phyloP scores from a whole-genome alignment of 1,140 invertebrate genomes.

The Brachionus koreanus region DNA sequence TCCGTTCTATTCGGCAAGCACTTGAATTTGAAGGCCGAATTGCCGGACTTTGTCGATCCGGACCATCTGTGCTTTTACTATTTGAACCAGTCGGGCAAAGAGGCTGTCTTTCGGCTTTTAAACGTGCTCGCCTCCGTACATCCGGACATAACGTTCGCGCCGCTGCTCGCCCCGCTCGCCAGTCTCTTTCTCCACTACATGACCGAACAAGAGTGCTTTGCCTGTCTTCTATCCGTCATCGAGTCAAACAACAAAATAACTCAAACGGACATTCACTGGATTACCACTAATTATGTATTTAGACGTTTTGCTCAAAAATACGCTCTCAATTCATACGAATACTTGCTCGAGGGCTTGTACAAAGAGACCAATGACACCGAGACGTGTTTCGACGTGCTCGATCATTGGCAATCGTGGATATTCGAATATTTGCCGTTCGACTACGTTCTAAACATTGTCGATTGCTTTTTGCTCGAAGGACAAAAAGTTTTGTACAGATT shows the following conservation, averaged over 20 bases:
- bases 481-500: conserved; percentile 10
- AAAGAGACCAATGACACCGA: background rate
- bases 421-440: conserved; percentile 34
- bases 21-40: conserved; percentile 9
- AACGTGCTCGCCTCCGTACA: conserved; percentile 36
- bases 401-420: conserved; percentile 38
- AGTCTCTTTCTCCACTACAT: conserved; percentile 40
- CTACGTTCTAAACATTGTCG: conserved; percentile 28
- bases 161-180: conserved; percentile 19
- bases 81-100: conserved; percentile 31
- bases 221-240: conserved; percentile 14
- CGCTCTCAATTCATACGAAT: background rate
- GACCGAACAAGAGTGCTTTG: conserved; percentile 34
- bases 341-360: conserved; percentile 4
- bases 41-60: conserved; percentile 40
- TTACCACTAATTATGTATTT: conserved; percentile 28
- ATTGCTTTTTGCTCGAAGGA: conserved; percentile 36
- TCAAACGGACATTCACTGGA: conserved; percentile 43
- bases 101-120: conserved; percentile 3
- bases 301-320: conserved; percentile 38
- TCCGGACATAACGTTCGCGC: conserved; percentile 44
- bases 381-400: background rate
- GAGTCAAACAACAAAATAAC: conserved; percentile 41
- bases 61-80: conserved; percentile 22
- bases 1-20: conserved; percentile 29